Conservation (phyloP, 2,113 vertebrate species). For the Labeo catla region DNA sequence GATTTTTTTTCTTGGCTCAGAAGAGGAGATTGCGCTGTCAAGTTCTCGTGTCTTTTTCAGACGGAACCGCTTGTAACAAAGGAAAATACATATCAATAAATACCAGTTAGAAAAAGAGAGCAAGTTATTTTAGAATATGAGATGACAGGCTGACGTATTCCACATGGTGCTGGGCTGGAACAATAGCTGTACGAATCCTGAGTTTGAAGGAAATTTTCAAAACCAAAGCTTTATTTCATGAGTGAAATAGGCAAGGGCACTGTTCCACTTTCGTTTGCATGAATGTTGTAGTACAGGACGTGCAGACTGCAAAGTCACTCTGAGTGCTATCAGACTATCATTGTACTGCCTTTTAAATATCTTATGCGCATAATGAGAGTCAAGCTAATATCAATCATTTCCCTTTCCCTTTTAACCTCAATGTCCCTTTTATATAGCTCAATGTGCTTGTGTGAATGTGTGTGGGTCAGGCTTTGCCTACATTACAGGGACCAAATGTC, state of each 20-base stretch:
- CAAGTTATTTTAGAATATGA: conserved; percentile 38
- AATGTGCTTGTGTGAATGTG: conserved; percentile 9
- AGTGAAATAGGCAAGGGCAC: conserved; percentile 11
- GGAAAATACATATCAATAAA: conserved; percentile 36
- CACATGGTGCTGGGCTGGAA: background rate
- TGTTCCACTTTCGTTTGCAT: background rate
- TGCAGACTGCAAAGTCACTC: conserved; percentile 27
- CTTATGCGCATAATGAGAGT: conserved; percentile 14
- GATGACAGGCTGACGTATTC: conserved; percentile 26
- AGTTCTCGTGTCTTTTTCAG: conserved; percentile 44
- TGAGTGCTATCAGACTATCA: background rate
- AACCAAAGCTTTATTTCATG: background rate
- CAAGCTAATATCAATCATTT: conserved; percentile 29
- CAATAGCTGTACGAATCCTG: background rate
- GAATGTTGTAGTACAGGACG: background rate
- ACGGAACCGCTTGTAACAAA: conserved; percentile 19
- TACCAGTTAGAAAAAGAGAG: conserved; percentile 7
- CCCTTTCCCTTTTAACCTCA: conserved; percentile 17
- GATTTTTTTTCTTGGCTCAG: background rate
- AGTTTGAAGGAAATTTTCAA: background rate
- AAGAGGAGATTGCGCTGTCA: conserved; percentile 35
- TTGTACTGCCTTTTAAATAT: conserved; percentile 35
- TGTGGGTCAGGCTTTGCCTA: conserved; percentile 4
- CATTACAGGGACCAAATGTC: conserved; percentile 12
- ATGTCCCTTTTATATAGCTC: background rate